These are phyloP conservation scores for Melanotaenia parkinsoni DNA, from an alignment of 2,797 vertebrate genomes.

Conservation along the genomic window DNA sequence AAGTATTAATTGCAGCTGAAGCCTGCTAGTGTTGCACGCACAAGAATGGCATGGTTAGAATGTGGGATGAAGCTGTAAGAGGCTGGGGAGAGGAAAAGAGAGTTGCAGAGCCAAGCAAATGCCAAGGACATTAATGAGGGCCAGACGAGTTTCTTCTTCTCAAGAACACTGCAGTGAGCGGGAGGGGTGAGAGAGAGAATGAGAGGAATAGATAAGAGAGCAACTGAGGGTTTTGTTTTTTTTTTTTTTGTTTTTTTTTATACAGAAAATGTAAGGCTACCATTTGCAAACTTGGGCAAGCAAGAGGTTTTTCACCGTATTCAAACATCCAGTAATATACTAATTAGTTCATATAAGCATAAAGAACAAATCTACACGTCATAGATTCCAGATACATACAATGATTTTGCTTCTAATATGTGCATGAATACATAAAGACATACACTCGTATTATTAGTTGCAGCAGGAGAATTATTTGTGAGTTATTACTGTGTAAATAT, in stretches of 20 bases:
- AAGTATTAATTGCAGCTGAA: conserved; percentile 70
- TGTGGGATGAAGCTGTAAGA: conserved; percentile 66
- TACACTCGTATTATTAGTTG: conserved; percentile 28
- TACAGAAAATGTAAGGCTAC: conserved; percentile 36
- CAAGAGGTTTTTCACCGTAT: conserved; percentile 1
- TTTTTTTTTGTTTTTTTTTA: conserved; percentile 25
- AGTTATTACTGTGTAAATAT: conserved; percentile 58
- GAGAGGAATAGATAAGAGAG: conserved; percentile 38
- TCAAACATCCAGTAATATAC: conserved; percentile 21
- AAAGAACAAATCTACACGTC: conserved; percentile 17
- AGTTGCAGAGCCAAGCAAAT: conserved; percentile 60
- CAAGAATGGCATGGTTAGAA: conserved; percentile 55
- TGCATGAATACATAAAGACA: conserved; percentile 21
- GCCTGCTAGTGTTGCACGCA: conserved; percentile 50
- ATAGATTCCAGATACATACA: conserved; percentile 22
- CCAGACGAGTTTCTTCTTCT: conserved; percentile 60
- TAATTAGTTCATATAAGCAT: conserved; percentile 16
- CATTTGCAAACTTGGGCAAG: conserved; percentile 40
- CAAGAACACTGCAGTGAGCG: conserved; percentile 55
- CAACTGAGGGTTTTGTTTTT: conserved; percentile 45
- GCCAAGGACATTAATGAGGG: conserved; percentile 73
- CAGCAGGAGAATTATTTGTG: conserved; percentile 45
- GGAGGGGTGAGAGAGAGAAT: conserved; percentile 32
- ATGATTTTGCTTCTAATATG: conserved; percentile 12
- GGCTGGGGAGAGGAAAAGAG: conserved; percentile 51